Percentiles rank a stretch among this genome's conserved stretches.
These are phyloP conservation scores for Cheilosia urbana DNA, from an alignment of 2,888 invertebrate species.

Conservation along the genomic window DNA sequence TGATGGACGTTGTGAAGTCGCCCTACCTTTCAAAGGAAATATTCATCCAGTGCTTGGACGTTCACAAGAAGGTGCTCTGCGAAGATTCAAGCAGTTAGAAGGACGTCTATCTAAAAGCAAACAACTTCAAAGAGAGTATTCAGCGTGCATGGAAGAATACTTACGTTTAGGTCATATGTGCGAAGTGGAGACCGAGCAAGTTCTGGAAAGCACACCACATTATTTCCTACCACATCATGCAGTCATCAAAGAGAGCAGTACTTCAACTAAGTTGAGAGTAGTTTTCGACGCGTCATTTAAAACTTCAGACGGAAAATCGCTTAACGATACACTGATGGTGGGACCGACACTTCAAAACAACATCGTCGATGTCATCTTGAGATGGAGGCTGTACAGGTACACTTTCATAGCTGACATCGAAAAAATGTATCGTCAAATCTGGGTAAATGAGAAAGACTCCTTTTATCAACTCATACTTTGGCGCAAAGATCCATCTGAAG, in stretches of 20 bases:
- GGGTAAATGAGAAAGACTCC: neutral
- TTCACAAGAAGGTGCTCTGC: slow-evolving; percentile 22
- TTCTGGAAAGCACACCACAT: neutral
- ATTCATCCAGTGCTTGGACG: too few relatives aligned
- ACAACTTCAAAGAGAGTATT: neutral
- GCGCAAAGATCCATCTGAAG: neutral
- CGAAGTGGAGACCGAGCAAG: neutral
- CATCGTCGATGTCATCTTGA: slow-evolving; percentile 15
- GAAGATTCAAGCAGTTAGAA: slow-evolving; percentile 17
- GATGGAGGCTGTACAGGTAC: slow-evolving; percentile 15
- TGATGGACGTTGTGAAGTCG: slow-evolving; percentile 27
- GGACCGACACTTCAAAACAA: slow-evolving; percentile 30
- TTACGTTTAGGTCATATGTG: slow-evolving; percentile 20
- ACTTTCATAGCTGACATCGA: neutral
- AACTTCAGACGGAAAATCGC: slow-evolving; percentile 58
- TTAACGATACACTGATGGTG: slow-evolving; percentile 71
- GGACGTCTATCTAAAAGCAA: neutral
- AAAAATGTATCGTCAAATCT: neutral
- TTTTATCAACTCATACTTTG: neutral
- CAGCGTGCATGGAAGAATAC: slow-evolving; percentile 15
- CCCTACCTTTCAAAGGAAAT: too few relatives aligned
- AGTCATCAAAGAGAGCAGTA: slow-evolving; percentile 35
- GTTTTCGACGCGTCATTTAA: slow-evolving; percentile 43
- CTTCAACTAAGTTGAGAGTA: slow-evolving; percentile 40
- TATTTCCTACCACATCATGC: slow-evolving; percentile 25